phyloP scores from a whole-genome alignment of 2,113 vertebrate genomes.

The Erinaceus europaeus region DNA sequence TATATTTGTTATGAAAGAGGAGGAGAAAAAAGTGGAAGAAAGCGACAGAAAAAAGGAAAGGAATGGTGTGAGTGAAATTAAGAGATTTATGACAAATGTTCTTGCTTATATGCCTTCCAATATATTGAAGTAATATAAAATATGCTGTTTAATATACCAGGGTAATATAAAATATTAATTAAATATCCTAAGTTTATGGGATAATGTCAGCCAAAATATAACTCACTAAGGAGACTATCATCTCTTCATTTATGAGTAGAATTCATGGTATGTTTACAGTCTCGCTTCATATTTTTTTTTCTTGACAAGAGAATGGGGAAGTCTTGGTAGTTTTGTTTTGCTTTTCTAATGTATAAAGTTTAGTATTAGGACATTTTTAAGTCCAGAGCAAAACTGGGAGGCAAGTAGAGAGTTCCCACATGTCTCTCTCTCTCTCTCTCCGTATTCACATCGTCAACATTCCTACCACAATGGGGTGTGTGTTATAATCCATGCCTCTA shows the following conservation, averaged over 20 bases:
- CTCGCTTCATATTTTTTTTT: slow-evolving; percentile 16
- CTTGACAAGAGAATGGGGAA: not conserved
- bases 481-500: not conserved
- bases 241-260: slow-evolving; percentile 3
- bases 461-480: not conserved
- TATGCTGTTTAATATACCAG: not conserved
- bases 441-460: not conserved
- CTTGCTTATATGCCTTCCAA: not conserved
- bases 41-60: not conserved
- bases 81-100: not conserved
- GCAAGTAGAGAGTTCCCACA: not conserved
- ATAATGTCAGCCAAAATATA: not conserved
- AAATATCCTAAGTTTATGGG: not conserved
- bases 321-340: not conserved
- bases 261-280: not conserved
- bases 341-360: not conserved
- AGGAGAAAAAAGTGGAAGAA: not conserved
- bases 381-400: not conserved
- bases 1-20: not conserved
- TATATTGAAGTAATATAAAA: not conserved
- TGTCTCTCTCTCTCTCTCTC: not conserved
- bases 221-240: not conserved
- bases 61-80: not conserved
- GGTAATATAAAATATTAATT: not conserved
- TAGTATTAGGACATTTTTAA: not conserved